Base-by-base conservation (phyloP, 1,140 invertebrate genomes). In the Trichomalopsis sarcophagae region DNA sequence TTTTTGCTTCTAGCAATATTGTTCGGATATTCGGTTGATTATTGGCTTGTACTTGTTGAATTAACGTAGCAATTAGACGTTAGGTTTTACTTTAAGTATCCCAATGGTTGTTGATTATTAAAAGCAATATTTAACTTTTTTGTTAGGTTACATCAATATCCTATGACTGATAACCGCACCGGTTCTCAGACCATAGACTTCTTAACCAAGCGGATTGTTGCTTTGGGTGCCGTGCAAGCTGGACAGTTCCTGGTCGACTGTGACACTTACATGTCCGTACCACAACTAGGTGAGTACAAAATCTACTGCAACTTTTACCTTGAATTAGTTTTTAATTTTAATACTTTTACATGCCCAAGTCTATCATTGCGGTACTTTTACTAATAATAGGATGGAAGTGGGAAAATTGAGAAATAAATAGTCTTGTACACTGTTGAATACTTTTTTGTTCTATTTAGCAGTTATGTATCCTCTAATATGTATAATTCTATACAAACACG, bases 161-260 rank as follows among this genome's bases (percentile, higher is more conserved):
- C 97, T 0, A 95, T 97, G 84, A 95, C 95, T 0, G 97, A 98
- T 89, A 97, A 97, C 82, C 95, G 96, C 88, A 98, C 97, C 47
- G 97, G 97, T 0, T 95, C 97, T 0, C 96, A 96, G 89, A 97
- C 96, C 0, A 97, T 98, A 77, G 98, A 99, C 85, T 94, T 96
- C 76, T 93, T 99, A 11, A 96, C 97, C 1, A 98, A 98, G 92
- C 94, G 97, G 66, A 95, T 99, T 47, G 94, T 96, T 47, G 96
- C 97, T 0, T 93, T 99, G 27, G 98, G 98, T 55, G 98, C 97
- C 0, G 94, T 96, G 1, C 97, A 97, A 92, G 95, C 96, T 88
- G 98, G 98, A 1, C 97, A 97, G 88, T 99, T 98, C 93, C 92
- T 97, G 73, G 97, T 99, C 0, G 98, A 99, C 89, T 99, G 98